Evolutionary conservation across 2,113 vertebrate genomes (phyloP).

Genomic region (Otocyon megalotis): DNA sequence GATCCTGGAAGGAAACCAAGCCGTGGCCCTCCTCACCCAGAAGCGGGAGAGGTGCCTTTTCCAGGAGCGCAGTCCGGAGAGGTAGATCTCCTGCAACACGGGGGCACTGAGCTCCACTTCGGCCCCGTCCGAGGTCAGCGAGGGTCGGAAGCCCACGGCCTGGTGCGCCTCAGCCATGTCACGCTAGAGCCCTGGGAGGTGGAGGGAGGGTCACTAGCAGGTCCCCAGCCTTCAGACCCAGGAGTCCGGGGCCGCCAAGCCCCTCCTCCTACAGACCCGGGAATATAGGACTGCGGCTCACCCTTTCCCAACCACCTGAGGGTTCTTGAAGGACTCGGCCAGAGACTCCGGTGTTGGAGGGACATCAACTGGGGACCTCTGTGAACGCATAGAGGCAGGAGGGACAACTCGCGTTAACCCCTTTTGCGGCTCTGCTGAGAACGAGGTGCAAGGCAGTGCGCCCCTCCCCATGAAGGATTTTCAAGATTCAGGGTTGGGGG

Average conservation of each 20-base stretch:
- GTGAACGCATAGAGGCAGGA: background rate
- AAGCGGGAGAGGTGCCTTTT: slow-evolving; percentile 91
- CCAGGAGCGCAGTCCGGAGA: slow-evolving; percentile 93
- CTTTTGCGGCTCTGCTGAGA: background rate
- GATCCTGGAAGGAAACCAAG: background rate
- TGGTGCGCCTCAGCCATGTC: slow-evolving; percentile 95
- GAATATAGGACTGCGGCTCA: background rate
- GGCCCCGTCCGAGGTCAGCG: slow-evolving; percentile 89
- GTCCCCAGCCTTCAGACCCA: too few species aligned
- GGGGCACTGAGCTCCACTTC: slow-evolving; percentile 89
- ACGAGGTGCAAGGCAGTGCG: background rate
- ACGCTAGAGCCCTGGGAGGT: background rate
- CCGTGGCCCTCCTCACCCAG: slow-evolving; percentile 86
- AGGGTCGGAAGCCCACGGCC: slow-evolving; percentile 93
- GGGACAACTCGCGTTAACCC: background rate
- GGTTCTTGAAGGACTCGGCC: background rate
- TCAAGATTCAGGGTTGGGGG: background rate
- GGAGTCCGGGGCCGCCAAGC: background rate
- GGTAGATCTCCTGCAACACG: slow-evolving; percentile 92
- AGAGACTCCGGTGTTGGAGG: background rate
- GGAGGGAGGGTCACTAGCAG: background rate
- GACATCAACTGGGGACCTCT: background rate
- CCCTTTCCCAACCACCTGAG: background rate
- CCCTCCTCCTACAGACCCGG: background rate
- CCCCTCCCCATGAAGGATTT: background rate